Evolutionary conservation across 2,113 vertebrate genomes (phyloP).

Genomic region (Anthoscopus minutus): DNA sequence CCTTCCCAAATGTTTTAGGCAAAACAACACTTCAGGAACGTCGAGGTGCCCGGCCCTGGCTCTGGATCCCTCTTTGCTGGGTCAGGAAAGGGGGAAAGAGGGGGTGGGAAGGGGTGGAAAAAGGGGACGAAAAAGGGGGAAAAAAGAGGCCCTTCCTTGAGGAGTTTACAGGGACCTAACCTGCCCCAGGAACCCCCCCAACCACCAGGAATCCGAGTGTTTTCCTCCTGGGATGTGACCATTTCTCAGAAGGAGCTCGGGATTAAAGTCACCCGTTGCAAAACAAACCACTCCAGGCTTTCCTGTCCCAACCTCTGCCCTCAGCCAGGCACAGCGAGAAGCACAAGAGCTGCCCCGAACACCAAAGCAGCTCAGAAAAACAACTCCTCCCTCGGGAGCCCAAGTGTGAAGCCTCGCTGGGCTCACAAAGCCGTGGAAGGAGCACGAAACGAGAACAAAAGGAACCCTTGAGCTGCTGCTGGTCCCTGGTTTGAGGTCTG

Average conservation of each 20-base stretch:
- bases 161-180: no score
- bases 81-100: no score
- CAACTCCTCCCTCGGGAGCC: not conserved
- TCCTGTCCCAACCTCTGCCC: not conserved
- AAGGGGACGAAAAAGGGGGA: no score
- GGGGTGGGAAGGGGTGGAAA: no score
- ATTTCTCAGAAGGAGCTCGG: not conserved
- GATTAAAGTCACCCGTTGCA: not conserved
- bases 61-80: not conserved
- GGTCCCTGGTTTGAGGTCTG: not conserved
- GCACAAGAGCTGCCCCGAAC: not conserved
- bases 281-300: not conserved
- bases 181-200: not conserved
- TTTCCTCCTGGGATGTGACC: not conserved
- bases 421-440: not conserved
- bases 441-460: not conserved
- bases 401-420: not conserved
- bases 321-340: not conserved
- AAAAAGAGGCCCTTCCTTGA: not conserved
- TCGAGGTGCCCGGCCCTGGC: rapidly evolving
- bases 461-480: not conserved
- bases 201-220: not conserved
- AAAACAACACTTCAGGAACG: rapidly evolving
- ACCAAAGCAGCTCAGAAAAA: not conserved
- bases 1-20: not conserved